Evolutionary conservation across 2,888 invertebrate species (phyloP), one percentile per base, ranked within the genome.

Genomic region (Apocheima hispidaria): DNA sequence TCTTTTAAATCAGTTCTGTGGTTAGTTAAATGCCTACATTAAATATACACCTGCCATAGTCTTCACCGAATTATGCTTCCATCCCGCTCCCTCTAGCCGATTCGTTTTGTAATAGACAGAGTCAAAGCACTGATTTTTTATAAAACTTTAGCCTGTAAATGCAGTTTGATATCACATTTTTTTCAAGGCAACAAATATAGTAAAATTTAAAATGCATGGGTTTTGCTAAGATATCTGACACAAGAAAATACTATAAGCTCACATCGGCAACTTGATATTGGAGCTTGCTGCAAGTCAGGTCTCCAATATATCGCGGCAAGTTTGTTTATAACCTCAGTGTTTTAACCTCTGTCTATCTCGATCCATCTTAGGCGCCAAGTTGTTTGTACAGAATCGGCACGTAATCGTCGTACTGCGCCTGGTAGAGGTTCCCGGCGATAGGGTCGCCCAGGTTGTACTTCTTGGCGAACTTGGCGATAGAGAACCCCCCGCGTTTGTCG

Each of bases 401-500:
- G 74, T 97, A 97, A 73, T 96, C 96, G 78, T 98, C 97, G 82
- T 93, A 97, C 74, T 96, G 91, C 0, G 97, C 97, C 82, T 96
- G 95, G 83, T 94, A 98, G 82, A 96, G 95, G 80, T 97, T 98
- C 18, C 96, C 97, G 62, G 96, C 96, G 50, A 97, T 84, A 0
- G 97, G 97, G 54, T 95, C 90, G 2, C 95, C 96, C 9, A 98
- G 90, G 14, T 94, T 93, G 84, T 97, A 95, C 77, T 97, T 97
- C 48, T 91, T 78, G 0, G 96, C 96, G 81, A 97, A 96, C 16
- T 94, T 94, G 51, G 87, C 71, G 56, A 90, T 89, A 18, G 88
- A 87, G 79, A 92, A 93, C 26, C 69, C 75, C 0, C 77, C 87
- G 36, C 93, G 90, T 36, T 85, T 82, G 10, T 85, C 86, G 6